These are phyloP conservation scores for Tipula confusa DNA, from an alignment of 2,888 invertebrate genomes.

Conservation along the genomic window DNA sequence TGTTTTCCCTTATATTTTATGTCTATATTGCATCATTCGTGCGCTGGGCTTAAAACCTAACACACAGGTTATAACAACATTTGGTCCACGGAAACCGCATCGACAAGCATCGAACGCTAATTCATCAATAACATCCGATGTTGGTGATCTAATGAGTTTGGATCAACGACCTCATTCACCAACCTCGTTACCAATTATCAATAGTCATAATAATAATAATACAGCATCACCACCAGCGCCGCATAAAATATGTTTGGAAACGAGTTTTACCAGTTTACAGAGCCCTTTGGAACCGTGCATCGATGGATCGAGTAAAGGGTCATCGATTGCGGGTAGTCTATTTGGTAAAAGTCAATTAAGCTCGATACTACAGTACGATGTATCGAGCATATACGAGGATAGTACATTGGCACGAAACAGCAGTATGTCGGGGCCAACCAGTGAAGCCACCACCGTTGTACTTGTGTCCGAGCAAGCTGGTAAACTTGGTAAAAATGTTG, in stretches of 20 bases:
- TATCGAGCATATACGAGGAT: slow-evolving; percentile 48
- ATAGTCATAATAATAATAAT: slow-evolving; percentile 44
- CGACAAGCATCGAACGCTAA: slow-evolving; percentile 52
- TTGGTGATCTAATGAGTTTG: slow-evolving; percentile 40
- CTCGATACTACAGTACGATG: slow-evolving; percentile 49
- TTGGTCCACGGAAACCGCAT: slow-evolving; percentile 76
- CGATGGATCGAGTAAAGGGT: slow-evolving; percentile 44
- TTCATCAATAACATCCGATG: slow-evolving; percentile 47
- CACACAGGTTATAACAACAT: slow-evolving; percentile 68
- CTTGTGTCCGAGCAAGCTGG: slow-evolving; percentile 37
- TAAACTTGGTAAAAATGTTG: slow-evolving; percentile 44
- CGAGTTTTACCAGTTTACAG: slow-evolving; percentile 68
- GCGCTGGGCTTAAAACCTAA: neutral
- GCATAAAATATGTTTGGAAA: slow-evolving; percentile 64
- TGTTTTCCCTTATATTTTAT: neutral
- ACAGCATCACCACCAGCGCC: slow-evolving; percentile 52
- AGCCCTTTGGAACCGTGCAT: slow-evolving; percentile 48
- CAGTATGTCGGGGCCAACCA: slow-evolving; percentile 43
- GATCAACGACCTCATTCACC: slow-evolving; percentile 51
- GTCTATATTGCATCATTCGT: neutral
- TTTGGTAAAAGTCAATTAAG: slow-evolving; percentile 48
- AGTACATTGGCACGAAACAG: slow-evolving; percentile 42
- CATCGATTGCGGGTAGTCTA: slow-evolving; percentile 48
- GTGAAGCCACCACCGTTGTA: slow-evolving; percentile 44
- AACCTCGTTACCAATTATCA: slow-evolving; percentile 43